Evolutionary conservation across 2,113 vertebrate genomes (phyloP), one percentile per base, ranked within the genome.

Genomic region (Podilymbus podiceps): DNA sequence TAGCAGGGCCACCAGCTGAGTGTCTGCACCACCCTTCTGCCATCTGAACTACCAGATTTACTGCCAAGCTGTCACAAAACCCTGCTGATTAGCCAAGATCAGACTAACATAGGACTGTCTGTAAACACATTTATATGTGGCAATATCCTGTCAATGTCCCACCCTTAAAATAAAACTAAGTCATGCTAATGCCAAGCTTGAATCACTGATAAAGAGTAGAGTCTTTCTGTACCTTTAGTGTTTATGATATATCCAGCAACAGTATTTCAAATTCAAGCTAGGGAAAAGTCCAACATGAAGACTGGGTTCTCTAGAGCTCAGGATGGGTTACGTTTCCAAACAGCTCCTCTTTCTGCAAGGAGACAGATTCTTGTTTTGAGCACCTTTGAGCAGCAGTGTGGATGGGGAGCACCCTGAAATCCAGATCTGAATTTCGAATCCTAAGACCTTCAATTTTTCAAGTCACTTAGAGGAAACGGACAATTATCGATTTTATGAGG

Each of bases 401-500:
- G 76, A 72, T 79, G 64, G 21, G 62, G 25, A 86, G 15, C 44
- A 82, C n/a, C 27, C 69, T 94, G 93, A 93, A 93, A 92, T 73
- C 73, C 80, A 79, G 76, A 95, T 94, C 85, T 77, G 76, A 86
- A 78, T 94, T 96, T 90, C 2, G 38, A 95, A 91, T 84, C 64
- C n/a, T 16, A 22, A 91, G 92, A 90, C 92, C 91, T 90, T 89
- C 86, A 88, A 53, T 86, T 92, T 90, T 91, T 78, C 72, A 78
- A 96, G 74, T 94, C 90, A 88, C 85, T 97, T 91, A 94, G 90
- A 95, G 80, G 93, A 96, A 94, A 92, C 90, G 96, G 96, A 97
- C 93, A 97, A 97, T 98, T 96, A 97, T 60, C 50, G 80, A 95
- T 97, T 98, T 98, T 96, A 98, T 97, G 88, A 94, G 94, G 91